These are phyloP conservation scores for Macrotus californicus DNA, from an alignment of 2,113 vertebrate species.

Conservation along the genomic window DNA sequence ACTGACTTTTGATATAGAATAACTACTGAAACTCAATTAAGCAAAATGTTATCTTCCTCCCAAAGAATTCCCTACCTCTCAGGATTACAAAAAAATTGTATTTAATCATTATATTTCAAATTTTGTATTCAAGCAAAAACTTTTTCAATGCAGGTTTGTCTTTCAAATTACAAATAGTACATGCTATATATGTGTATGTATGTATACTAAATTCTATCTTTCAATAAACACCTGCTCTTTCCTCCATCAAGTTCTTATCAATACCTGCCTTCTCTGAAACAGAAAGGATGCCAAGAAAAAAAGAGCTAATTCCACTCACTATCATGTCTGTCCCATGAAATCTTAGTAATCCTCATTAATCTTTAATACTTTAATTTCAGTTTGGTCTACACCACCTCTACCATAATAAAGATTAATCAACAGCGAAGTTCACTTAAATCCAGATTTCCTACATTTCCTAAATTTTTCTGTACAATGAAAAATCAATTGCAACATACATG, in stretches of 20 bases:
- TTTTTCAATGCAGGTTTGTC: not conserved
- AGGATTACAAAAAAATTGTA: not conserved
- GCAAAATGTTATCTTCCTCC: not conserved
- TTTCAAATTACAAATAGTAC: not conserved
- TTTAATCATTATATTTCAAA: not conserved
- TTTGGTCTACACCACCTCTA: not conserved
- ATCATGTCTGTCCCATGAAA: not conserved
- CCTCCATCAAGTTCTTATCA: constrained; percentile 18
- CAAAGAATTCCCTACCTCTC: not conserved
- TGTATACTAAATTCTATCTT: not conserved
- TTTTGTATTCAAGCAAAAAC: not conserved
- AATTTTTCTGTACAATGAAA: not conserved
- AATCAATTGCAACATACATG: not conserved
- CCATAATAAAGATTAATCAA: not conserved
- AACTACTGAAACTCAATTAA: not conserved
- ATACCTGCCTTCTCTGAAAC: not conserved
- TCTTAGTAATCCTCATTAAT: not conserved
- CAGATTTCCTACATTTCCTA: not conserved
- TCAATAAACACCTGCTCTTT: not conserved
- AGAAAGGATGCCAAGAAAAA: not conserved
- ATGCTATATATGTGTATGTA: not conserved
- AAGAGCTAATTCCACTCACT: not conserved
- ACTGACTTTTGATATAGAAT: not conserved
- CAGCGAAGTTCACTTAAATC: not conserved
- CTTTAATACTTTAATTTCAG: not conserved